Evolutionary conservation across 2,888 invertebrate species (phyloP).

Genomic region (Dinocampus coccinellae): DNA sequence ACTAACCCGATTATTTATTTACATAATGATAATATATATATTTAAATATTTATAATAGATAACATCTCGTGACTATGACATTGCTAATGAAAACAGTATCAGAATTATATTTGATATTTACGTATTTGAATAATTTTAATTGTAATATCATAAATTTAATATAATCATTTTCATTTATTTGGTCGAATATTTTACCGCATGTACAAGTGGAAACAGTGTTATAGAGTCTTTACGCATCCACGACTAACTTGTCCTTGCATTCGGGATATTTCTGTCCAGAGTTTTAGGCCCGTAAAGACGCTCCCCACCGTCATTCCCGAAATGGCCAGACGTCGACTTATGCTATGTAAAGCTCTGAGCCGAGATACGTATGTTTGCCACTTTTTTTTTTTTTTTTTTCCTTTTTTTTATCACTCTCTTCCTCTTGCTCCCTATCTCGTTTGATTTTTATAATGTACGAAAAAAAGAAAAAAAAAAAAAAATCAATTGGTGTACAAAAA

Average conservation of each 20-base stretch:
- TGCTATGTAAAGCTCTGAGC: slow-evolving; percentile 57
- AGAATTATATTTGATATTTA: too few species aligned
- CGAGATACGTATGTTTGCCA: slow-evolving; percentile 22
- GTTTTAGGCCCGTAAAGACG: slow-evolving; percentile 65
- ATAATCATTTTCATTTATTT: too few species aligned
- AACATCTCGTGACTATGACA: not conserved
- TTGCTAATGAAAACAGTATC: not conserved
- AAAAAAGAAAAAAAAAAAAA: not conserved
- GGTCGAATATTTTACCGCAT: too few species aligned
- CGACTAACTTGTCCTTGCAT: slow-evolving; percentile 60
- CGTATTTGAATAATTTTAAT: too few species aligned
- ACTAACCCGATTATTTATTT: not conserved
- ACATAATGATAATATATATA: not conserved
- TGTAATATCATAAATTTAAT: too few species aligned
- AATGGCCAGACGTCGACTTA: slow-evolving; percentile 64
- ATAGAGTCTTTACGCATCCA: slow-evolving; percentile 23
- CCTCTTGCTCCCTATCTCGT: not conserved
- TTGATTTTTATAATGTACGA: not conserved
- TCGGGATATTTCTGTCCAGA: slow-evolving; percentile 67
- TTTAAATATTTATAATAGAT: not conserved
- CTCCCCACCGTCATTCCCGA: slow-evolving; percentile 60
- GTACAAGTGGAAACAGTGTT: not conserved
- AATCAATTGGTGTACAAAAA: not conserved
- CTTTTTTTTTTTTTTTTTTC: slow-evolving; percentile 15
- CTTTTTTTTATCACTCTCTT: not conserved